These are phyloP conservation scores for Natrix natrix DNA, from an alignment of 2,797 vertebrate genomes.

Conservation along the genomic window DNA sequence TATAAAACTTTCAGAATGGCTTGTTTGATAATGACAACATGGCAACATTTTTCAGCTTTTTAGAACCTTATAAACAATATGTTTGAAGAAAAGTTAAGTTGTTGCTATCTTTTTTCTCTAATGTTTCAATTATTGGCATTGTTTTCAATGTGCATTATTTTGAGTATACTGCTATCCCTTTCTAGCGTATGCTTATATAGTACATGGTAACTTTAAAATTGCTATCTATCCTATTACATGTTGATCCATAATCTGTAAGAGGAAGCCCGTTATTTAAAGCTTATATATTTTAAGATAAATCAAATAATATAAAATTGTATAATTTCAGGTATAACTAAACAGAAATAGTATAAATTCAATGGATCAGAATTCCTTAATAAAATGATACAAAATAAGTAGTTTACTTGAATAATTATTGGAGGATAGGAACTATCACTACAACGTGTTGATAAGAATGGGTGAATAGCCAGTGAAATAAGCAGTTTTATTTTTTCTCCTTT, in stretches of 20 bases:
- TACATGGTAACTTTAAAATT: background rate
- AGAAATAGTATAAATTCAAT: background rate
- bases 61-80: background rate
- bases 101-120: background rate
- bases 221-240: background rate
- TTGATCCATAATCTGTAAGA: background rate
- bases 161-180: background rate
- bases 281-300: background rate
- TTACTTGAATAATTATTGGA: background rate
- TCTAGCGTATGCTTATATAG: background rate
- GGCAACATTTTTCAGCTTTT: background rate
- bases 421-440: background rate
- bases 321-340: background rate
- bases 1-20: background rate
- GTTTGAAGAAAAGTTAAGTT: background rate
- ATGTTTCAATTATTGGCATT: background rate
- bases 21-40: background rate
- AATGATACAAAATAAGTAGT: background rate
- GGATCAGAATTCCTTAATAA: background rate
- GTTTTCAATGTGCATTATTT: background rate
- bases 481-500: background rate
- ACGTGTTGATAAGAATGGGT: background rate
- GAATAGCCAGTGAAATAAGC: background rate
- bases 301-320: background rate
- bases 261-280: background rate